Evolutionary conservation across 2,797 vertebrate species (phyloP).

Genomic region (Sebastes aleutianus): DNA sequence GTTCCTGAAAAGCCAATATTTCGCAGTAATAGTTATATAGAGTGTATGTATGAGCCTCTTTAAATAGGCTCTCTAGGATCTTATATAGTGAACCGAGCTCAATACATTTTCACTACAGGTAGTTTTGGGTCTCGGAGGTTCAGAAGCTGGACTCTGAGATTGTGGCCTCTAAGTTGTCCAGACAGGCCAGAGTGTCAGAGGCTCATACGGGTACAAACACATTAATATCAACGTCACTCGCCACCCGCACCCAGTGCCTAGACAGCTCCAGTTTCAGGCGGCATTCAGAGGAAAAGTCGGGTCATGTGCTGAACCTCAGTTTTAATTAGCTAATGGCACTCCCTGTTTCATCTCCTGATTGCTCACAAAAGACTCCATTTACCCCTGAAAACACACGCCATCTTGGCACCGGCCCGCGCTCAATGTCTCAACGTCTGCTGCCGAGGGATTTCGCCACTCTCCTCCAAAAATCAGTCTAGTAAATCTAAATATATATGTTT

Average conservation of each 20-base stretch:
- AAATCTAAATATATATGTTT: constrained; percentile 80
- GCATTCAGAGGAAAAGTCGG: constrained; percentile 77
- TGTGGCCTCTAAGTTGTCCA: constrained; percentile 45
- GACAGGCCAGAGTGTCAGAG: constrained; percentile 62
- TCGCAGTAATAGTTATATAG: background rate
- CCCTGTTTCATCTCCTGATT: constrained; percentile 76
- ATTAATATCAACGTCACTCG: constrained; percentile 81
- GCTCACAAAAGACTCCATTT: constrained; percentile 81
- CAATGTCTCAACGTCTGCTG: constrained; percentile 50
- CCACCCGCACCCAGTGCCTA: constrained; percentile 53
- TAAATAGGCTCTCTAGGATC: background rate
- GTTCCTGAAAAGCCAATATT: background rate
- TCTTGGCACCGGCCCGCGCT: constrained; percentile 51
- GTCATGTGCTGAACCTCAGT: constrained; percentile 71
- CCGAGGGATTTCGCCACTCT: constrained; percentile 47
- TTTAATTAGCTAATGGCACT: constrained; percentile 85
- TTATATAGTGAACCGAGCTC: background rate
- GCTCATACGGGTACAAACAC: constrained; percentile 65
- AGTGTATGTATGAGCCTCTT: background rate
- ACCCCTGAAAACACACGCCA: constrained; percentile 63
- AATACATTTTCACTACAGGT: background rate
- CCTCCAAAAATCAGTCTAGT: constrained; percentile 75
- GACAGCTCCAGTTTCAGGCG: constrained; percentile 75
- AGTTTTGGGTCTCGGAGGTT: background rate
- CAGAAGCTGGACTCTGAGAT: constrained; percentile 17